Conservation (phyloP, 2,113 vertebrate species). For the Aegypius monachus region DNA sequence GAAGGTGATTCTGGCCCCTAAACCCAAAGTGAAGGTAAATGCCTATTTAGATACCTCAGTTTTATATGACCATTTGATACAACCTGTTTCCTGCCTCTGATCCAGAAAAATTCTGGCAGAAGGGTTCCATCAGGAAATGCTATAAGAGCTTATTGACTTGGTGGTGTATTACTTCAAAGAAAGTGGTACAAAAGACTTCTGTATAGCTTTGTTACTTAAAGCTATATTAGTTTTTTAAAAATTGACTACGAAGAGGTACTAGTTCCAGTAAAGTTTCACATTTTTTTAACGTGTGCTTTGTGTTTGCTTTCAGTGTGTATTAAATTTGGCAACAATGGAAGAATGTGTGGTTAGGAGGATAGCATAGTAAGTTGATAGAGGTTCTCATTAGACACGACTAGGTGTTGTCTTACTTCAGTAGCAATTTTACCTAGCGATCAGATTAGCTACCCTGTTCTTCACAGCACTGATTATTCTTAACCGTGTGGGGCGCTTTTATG, state of each 20-base stretch:
- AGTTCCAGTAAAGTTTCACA: not conserved
- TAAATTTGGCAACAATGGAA: not conserved
- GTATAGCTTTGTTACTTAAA: not conserved
- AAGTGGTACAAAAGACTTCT: not conserved
- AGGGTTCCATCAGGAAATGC: not conserved
- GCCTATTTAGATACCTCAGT: not conserved
- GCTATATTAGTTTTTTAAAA: not conserved
- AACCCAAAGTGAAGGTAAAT: constrained; percentile 90
- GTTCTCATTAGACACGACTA: not conserved
- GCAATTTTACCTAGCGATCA: not conserved
- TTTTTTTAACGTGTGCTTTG: not conserved
- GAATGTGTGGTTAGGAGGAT: not conserved
- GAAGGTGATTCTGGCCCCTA: constrained; percentile 86
- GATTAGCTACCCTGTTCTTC: not conserved
- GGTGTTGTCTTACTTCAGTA: not conserved
- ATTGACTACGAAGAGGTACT: not conserved
- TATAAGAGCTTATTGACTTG: not conserved
- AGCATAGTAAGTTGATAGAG: not conserved
- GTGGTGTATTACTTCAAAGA: not conserved
- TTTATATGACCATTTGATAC: not conserved
- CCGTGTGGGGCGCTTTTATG: not conserved
- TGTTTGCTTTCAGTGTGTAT: not conserved
- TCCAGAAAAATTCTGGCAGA: not conserved
- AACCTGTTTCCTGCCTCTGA: not conserved
- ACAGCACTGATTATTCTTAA: not conserved